phyloP scores from a whole-genome alignment of 2,888 invertebrate genomes.

The Agrochola lota region DNA sequence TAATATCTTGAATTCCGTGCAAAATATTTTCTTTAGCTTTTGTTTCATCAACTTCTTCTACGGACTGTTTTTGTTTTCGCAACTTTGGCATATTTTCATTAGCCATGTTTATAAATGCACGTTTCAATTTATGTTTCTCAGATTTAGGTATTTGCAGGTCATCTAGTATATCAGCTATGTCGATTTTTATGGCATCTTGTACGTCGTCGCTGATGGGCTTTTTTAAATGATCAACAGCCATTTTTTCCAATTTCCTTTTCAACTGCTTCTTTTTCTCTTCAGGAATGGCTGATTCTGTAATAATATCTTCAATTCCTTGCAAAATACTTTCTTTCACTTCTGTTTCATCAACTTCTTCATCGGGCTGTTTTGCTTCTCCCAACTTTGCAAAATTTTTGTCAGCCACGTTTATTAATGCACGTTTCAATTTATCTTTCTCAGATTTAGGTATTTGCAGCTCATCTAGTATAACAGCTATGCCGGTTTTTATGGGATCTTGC shows the following conservation, averaged over 20 bases:
- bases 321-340: not conserved
- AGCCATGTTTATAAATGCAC: not conserved
- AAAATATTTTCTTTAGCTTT: not conserved
- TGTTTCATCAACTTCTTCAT: too few species aligned
- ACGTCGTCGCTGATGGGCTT: not conserved
- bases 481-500: not conserved
- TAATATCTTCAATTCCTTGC: not conserved
- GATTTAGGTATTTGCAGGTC: slow-evolving; percentile 24
- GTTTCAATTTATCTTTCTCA: not conserved
- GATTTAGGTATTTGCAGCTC: not conserved
- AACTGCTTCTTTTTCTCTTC: not conserved
- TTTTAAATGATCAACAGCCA: not conserved
- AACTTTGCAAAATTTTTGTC: not conserved
- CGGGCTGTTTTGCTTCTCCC: not conserved
- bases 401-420: slow-evolving; percentile 11
- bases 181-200: not conserved
- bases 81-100: slow-evolving; percentile 2
- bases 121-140: slow-evolving; percentile 45
- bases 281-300: not conserved
- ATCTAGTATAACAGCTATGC: not conserved
- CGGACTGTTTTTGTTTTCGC: too few species aligned
- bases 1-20: not conserved
- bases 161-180: slow-evolving; percentile 50
- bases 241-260: not conserved
- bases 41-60: not conserved